Evolutionary conservation across 2,888 invertebrate genomes (phyloP), one percentile per base, ranked within the genome.

Genomic region (Lasioglossum villosulum): DNA sequence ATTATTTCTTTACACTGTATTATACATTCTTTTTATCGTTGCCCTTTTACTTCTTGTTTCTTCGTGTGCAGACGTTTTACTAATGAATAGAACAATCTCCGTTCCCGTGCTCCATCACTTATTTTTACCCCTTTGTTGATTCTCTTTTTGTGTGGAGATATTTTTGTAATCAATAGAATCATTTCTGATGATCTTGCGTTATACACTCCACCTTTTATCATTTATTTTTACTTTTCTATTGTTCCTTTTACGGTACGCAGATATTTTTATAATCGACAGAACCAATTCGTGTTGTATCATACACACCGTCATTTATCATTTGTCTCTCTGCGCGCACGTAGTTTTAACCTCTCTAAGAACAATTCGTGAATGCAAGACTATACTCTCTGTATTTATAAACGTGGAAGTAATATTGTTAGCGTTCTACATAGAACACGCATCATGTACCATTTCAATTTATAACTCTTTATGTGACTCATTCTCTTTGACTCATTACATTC

Each of bases 161-260:
- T n/a, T 56, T 56, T n/a, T 12, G 10, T n/a, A 4, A 23, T 10
- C 4, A 12, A n/a, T 56, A 12, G n/a, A 56, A 56, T 23, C 23
- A 56, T 56, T 56, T 12, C 12, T 12, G n/a, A 10, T n/a, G 10
- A 56, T 56, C 12, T 56, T n/a, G 56, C 1, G 3, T 56, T 12
- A 1, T 4, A 12, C 1, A 12, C 4, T n/a, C 4, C 4, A 56
- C 0, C 4, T 4, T 56, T n/a, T n/a, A n/a, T 56, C 4, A n/a
- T 56, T 56, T n/a, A 4, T 56, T n/a, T 56, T 12, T n/a, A 56
- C 56, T 12, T 10, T n/a, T 56, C 4, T 4, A 56, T 56, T 56
- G n/a, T 12, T n/a, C 12, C 56, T 1, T 56, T n/a, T n/a, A 4
- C 4, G n/a, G 4, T 56, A n/a, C 4, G n/a, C 56, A n/a, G n/a